A percentile compares a stretch with the other conserved stretches of the same genome.
phyloP scores from a whole-genome alignment of 2,888 invertebrate species.

The Acronicta leporina region DNA sequence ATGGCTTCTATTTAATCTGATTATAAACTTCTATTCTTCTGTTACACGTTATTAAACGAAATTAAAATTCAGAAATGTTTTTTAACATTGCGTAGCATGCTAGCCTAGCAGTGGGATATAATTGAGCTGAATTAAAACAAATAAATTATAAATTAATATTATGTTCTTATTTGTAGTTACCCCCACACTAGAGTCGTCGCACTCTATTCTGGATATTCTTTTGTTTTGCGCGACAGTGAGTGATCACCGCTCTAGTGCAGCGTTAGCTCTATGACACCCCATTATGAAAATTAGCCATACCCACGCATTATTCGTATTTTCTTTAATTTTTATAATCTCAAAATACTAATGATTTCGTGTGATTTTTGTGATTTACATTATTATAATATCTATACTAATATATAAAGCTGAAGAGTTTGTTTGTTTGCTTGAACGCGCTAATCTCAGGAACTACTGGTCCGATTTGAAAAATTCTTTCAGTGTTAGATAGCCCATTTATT shows the following conservation, averaged over 20 bases:
- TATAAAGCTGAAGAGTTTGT: too few species aligned
- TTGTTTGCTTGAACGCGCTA: too few species aligned
- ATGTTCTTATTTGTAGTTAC: not conserved
- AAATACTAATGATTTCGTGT: not conserved
- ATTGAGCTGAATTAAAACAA: not conserved
- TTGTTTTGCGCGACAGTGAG: constrained; percentile 51
- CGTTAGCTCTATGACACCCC: constrained; percentile 47
- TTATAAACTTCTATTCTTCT: too few species aligned
- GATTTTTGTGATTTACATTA: too few species aligned
- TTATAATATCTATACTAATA: too few species aligned
- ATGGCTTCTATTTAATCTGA: too few species aligned
- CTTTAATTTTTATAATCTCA: constrained; percentile 5
- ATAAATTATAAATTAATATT: not conserved
- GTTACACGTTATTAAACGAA: too few species aligned
- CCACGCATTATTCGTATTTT: constrained; percentile 3
- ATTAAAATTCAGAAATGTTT: too few species aligned
- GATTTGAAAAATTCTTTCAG: too few species aligned
- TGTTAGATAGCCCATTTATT: too few species aligned
- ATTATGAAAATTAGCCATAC: constrained; percentile 49
- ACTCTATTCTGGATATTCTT: constrained; percentile 22
- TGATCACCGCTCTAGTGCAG: constrained; percentile 54
- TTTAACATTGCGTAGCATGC: too few species aligned
- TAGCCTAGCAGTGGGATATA: not conserved
- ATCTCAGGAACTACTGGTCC: too few species aligned
- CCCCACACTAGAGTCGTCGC: constrained; percentile 9